These are phyloP conservation scores for Vulpes lagopus DNA, from an alignment of 2,113 vertebrate genomes.

Conservation along the genomic window DNA sequence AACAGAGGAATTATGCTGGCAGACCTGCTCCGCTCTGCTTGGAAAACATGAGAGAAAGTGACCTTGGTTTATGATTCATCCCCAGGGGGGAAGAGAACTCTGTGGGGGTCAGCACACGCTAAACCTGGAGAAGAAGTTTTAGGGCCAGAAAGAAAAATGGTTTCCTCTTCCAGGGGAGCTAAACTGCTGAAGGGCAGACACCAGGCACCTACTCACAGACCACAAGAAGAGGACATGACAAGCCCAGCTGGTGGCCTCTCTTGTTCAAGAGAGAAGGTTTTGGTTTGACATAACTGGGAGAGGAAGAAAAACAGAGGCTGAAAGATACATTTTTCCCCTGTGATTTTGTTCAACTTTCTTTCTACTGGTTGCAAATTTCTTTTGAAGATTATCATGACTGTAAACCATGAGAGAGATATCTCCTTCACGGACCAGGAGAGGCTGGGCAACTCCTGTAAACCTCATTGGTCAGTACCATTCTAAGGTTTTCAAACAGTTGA, in stretches of 20 bases:
- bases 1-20: no score
- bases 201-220: background rate
- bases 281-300: background rate
- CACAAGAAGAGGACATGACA: background rate
- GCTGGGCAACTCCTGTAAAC: background rate
- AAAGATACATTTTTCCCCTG: background rate
- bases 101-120: background rate
- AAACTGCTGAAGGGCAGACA: background rate
- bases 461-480: background rate
- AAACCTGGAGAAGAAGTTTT: background rate
- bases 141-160: background rate
- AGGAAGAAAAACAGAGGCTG: background rate
- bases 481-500: background rate
- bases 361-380: background rate
- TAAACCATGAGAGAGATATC: background rate
- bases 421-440: background rate
- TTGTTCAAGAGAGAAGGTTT: background rate
- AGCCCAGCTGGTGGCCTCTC: background rate
- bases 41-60: no score
- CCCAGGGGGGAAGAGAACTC: background rate
- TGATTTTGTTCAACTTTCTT: background rate
- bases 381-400: background rate
- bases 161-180: background rate
- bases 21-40: no score
- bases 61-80: no score